Evolutionary conservation across 1,140 invertebrate species (phyloP), one percentile per base, ranked within the genome.

Genomic region (Gryllus bimaculatus): DNA sequence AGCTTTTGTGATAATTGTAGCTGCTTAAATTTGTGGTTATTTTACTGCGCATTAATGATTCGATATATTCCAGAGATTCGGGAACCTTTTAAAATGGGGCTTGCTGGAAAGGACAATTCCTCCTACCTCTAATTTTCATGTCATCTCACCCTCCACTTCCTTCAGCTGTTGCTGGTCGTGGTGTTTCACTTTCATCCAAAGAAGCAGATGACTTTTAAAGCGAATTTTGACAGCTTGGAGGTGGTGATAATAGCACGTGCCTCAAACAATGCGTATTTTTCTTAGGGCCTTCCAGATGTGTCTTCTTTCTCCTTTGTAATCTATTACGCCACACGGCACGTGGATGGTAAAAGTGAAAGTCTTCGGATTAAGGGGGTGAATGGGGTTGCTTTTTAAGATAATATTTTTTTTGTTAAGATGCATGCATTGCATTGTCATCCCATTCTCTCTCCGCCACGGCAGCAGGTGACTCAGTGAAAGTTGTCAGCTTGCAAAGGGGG

Each of bases 131-230:
- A 39, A 39, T 39, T 39, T 39, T 39, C 26, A 5, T 39, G 26
- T 39, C 26, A 39, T 5, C 1, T 39, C 26, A 39, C 26, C 26
- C 26, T 39, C 1, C 26, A 39, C 26, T 39, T 39, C 26, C 26
- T 39, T 39, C 26, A 39, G 26, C 26, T 39, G 26, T 39, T 39
- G 26, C 5, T 39, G 26, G 26, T 39, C 5, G 26, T 5, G 26
- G 26, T 5, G 1, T 66, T 18, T 66, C 54, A 66, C 54, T 66
- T 66, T 66, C 18, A 10, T 66, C 18, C 54, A 66, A 66, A 7
- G 18, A 66, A 66, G 54, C 54, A 66, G 54, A 66, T 66, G 54
- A 66, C 54, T 66, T 66, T 66, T 66, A 66, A 66, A 66, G 54
- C 54, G 54, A 66, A 13, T 13, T 66, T 66, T 66, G 54, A 66